Evolutionary conservation across 2,113 vertebrate species (phyloP), one percentile per base, ranked within the genome.

Genomic region (Lichenostomus cassidix): DNA sequence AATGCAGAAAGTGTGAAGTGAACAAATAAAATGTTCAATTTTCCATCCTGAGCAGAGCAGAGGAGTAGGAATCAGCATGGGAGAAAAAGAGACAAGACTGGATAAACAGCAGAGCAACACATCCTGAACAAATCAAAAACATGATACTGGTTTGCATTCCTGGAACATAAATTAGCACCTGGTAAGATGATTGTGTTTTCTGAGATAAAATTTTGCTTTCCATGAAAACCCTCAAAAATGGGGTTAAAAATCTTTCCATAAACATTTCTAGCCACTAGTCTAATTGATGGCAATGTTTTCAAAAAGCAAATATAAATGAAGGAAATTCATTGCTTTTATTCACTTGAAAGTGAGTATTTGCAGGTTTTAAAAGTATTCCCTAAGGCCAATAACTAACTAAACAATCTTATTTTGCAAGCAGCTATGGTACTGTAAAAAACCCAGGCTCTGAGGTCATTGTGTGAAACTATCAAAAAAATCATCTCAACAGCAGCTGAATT

Each of bases 161-260:
- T 69, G 3, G 17, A 91, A 92, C 65, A 56, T 78, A 89, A 92
- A 86, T 56, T 71, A 92, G 91, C 86, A 81, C 56, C 63, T 5
- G 0, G 22, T 71, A 73, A 84, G 50, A 85, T 44, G 49, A 82
- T 70, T 71, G 56, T 59, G 73, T 24, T 94, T 94, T 94, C 79
- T 60, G 69, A 94, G 89, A 92, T 64, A 91, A 91, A 92, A 79
- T 62, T 83, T 85, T 92, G 77, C 81, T 84, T 92, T 89, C 92
- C 53, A 22, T 29, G 28, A 96, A 84, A 29, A 89, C 65, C 21
- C 31, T 89, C 70, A 73, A 87, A 95, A 94, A 94, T 1, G 25
- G 76, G 69, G 41, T 95, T 84, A 42, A 91, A 94, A 92, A 52
- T 92, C 28, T 89, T 95, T 83, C 89, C 65, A 87, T 69, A 71